Conservation (phyloP, 35 echinoderm and acorn worm species). For the Chiridota heheva region DNA sequence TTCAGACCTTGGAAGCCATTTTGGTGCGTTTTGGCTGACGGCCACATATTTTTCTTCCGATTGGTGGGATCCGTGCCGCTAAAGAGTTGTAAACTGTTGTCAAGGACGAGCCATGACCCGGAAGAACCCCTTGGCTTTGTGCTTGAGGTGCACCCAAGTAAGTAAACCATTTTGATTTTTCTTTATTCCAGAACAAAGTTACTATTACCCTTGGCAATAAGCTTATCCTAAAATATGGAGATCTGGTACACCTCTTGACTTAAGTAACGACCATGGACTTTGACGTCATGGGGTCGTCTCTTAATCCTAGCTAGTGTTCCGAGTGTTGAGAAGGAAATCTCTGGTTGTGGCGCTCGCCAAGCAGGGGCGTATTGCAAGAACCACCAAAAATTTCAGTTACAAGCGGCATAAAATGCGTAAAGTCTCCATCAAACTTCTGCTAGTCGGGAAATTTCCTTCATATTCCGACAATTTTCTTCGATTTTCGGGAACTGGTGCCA, state of each 20-base stretch:
- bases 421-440: too few relatives aligned
- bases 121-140: conserved; percentile 89
- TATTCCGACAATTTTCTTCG: too few relatives aligned
- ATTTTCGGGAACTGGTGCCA: too few relatives aligned
- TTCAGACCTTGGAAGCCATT: conserved; percentile 72
- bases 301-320: too few relatives aligned
- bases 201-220: background rate
- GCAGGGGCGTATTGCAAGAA: too few relatives aligned
- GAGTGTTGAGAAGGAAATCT: too few relatives aligned
- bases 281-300: too few relatives aligned
- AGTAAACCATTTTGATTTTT: background rate
- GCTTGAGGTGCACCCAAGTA: conserved; percentile 73
- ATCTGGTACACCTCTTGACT: background rate
- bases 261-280: background rate
- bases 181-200: background rate
- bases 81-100: conserved; percentile 68
- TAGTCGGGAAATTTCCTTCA: too few relatives aligned
- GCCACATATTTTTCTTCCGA: conserved; percentile 79
- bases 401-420: too few relatives aligned
- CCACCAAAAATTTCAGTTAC: too few relatives aligned
- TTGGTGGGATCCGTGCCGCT: conserved; percentile 73
- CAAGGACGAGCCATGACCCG: conserved; percentile 58
- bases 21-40: conserved; percentile 82
- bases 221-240: background rate
- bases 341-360: too few relatives aligned